phyloP scores from a whole-genome alignment of 2,113 vertebrate species.

The Mesocricetus auratus region DNA sequence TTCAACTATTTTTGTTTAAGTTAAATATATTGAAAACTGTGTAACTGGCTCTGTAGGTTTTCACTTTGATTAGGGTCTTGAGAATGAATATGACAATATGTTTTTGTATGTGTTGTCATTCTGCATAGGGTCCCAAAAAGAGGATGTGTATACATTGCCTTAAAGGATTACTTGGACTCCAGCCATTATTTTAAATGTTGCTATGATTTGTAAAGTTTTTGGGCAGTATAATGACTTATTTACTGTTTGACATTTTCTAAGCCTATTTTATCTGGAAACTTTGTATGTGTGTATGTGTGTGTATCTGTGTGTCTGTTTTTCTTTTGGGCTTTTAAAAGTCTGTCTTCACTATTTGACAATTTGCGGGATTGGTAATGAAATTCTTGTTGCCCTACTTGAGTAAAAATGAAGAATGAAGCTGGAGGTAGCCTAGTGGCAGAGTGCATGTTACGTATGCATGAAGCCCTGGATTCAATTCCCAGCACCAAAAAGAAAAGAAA shows the following conservation, averaged over 20 bases:
- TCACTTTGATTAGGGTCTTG: conserved; percentile 34
- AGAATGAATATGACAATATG: neutral
- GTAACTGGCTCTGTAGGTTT: neutral
- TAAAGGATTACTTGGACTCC: neutral
- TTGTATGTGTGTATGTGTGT: neutral
- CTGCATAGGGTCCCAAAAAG: conserved; percentile 37
- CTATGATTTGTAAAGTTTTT: neutral
- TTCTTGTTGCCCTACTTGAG: conserved; percentile 39
- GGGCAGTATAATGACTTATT: neutral
- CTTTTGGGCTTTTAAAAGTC: neutral
- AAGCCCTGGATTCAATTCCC: neutral
- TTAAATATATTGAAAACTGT: neutral
- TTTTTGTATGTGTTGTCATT: conserved; percentile 42
- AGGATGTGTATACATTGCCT: conserved; percentile 38
- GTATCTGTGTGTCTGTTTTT: neutral
- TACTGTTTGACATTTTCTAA: conserved; percentile 7
- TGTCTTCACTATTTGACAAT: conserved; percentile 47
- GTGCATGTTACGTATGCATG: neutral
- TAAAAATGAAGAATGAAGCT: conserved; percentile 56
- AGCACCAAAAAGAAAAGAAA: neutral
- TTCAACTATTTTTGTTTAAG: neutral
- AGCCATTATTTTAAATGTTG: conserved; percentile 2
- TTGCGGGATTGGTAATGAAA: neutral
- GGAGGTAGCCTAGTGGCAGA: neutral
- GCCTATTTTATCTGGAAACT: neutral